Evolutionary conservation across 2,888 invertebrate species (phyloP).

Genomic region (Callyntrura guangdongensis): DNA sequence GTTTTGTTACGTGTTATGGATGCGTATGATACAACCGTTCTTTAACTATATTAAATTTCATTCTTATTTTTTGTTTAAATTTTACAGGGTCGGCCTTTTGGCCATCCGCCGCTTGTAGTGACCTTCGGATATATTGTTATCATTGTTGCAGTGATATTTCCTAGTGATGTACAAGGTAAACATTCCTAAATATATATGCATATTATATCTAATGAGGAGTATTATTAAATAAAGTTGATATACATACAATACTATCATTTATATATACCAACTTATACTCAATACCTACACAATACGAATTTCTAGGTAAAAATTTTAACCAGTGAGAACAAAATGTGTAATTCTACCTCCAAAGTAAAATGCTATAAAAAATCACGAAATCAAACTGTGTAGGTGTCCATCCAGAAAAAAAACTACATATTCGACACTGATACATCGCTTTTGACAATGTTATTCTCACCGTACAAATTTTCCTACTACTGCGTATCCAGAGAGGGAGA

Average conservation of each 20-base stretch:
- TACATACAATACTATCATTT: too few species aligned
- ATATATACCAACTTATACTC: too few species aligned
- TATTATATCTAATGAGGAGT: not conserved
- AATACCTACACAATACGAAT: not conserved
- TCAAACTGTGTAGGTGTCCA: not conserved
- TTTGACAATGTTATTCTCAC: not conserved
- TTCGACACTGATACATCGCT: not conserved
- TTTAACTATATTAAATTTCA: slow-evolving; percentile 2
- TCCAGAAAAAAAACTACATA: not conserved
- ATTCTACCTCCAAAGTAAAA: not conserved
- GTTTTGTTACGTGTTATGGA: not conserved
- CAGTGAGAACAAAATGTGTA: not conserved
- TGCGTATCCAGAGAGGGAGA: slow-evolving; percentile 25
- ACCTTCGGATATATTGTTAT: slow-evolving; percentile 82
- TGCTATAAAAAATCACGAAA: not conserved
- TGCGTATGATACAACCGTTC: not conserved
- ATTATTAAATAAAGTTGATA: not conserved
- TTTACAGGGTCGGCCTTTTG: slow-evolving; percentile 84
- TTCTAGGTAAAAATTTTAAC: not conserved
- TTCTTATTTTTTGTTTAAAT: slow-evolving; percentile 38
- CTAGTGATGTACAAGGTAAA: slow-evolving; percentile 83
- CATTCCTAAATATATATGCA: slow-evolving; percentile 1
- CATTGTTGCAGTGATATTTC: slow-evolving; percentile 83
- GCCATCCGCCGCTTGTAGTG: slow-evolving; percentile 83
- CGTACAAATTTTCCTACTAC: not conserved